Base-by-base conservation (phyloP, 2,797 vertebrate genomes). In the Artibeus jamaicensis region DNA sequence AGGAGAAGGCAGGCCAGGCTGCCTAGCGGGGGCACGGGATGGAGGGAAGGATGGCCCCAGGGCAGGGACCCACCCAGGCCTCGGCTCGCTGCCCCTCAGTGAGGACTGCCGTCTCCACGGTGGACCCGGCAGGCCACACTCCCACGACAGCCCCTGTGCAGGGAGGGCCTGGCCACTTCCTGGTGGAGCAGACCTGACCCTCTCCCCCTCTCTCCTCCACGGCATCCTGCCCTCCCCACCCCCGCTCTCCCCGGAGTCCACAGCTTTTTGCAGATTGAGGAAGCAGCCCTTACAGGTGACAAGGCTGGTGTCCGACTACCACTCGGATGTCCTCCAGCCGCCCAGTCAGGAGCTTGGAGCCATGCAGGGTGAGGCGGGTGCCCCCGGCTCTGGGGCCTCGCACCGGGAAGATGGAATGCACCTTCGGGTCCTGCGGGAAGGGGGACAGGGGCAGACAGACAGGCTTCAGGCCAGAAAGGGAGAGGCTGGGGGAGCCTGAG, bases 361-460 rank as follows among this genome's bases (percentile, higher is more conserved):
- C 99, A 0, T 97, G 98, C 97, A 99, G 98, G 2, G 99, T 99
- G 50, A 99, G 98, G 57, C 96, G 97, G 5, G 99, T 99, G 84
- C 99, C 99, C 57, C 99, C 99, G 0, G 99, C 99, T 97, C 99
- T 99, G 78, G 99, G 99, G 11, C 99, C 99, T n/a, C 98, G 98
- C 79, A 98, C 97, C 6, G 99, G 99, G 89, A 98, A 98, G 92
- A 99, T 98, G 24, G 98, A 99, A 93, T 98, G 98, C 98, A 99
- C 98, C 97, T 99, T 98, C 0, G 99, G 99, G 96, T 99, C 99
- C 99, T 99, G 94, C 0, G 5, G 46, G 55, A 22, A 26, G n/a
- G 89, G 62, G 11, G 42, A 14, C 24, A 84, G 11, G 55, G 85
- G 96, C 62, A 53, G 71, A 91, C 39, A 71, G 10, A 84, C 3